Base-by-base conservation (phyloP, 2,888 invertebrate genomes). In the Eremobia ochroleuca region DNA sequence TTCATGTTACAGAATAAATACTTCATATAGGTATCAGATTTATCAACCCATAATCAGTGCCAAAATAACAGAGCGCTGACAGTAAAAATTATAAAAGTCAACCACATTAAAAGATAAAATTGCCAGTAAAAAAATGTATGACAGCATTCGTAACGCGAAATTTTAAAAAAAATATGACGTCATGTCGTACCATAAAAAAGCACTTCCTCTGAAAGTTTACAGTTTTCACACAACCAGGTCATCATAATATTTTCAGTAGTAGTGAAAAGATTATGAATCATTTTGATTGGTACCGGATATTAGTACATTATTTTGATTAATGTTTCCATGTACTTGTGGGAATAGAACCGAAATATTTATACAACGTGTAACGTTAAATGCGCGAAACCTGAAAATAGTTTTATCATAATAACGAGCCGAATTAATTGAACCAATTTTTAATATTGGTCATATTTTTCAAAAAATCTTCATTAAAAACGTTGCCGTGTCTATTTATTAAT, bases 211-310 rank as follows among this genome's bases (percentile, higher is more conserved):
- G 69, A 8, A 52, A 84, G 68, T 68, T 84, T 75, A 78, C 70
- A 77, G 67, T 80, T 83, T 82, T 62, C 62, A 70, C 37, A 78
- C 37, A 88, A 81, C 76, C 81, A 58, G 88, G 88, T 84, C 89
- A 84, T 82, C 77, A 87, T 79, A 89, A 88, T 88, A 89, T 88
- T 88, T 89, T 87, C 81, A 73, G 71, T 79, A 40, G 62, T 64
- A 85, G 55, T 66, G 67, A 55, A 87, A 87, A 84, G 75, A 80
- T 37, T 79, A 82, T 87, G 84, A 88, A 78, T 89, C 89, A 89
- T 80, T 85, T 87, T 89, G 85, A 89, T 88, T 83, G 70, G 79
- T 71, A 69, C 78, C 81, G 89, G 85, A 86, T 88, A 89, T 89
- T 83, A 85, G 76, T 72, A 84, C 77, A 85, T 86, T 81, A 88